phyloP scores from a whole-genome alignment of 2,113 vertebrate genomes.

The Laterallus jamaicensis region DNA sequence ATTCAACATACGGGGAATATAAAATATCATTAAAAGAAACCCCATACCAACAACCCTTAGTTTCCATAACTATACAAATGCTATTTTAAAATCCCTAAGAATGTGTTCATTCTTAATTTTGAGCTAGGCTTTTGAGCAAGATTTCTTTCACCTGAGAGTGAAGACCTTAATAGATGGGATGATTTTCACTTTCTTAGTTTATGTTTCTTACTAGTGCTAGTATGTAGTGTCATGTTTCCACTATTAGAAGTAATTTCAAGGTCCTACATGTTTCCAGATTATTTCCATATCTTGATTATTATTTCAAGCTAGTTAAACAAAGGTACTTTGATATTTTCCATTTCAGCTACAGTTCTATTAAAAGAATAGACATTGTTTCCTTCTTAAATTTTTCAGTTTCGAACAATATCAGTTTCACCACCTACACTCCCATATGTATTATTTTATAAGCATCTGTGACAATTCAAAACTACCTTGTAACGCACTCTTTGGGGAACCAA shows the following conservation, averaged over 20 bases:
- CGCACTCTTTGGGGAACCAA: not conserved
- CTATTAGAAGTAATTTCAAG: not conserved
- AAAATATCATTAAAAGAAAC: not conserved
- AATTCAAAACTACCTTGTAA: not conserved
- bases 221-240: not conserved
- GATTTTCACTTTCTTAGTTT: not conserved
- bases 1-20: not conserved
- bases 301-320: not conserved
- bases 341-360: not conserved
- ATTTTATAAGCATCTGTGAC: not conserved
- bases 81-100: not conserved
- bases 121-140: not conserved
- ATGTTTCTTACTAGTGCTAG: not conserved
- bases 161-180: not conserved
- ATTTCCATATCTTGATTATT: not conserved
- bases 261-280: not conserved
- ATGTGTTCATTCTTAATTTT: not conserved
- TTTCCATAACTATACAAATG: not conserved
- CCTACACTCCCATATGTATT: not conserved
- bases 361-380: not conserved
- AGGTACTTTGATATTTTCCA: not conserved
- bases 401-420: not conserved
- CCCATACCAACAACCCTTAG: rapidly evolving
- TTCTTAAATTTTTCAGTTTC: not conserved
- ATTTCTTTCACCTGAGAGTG: not conserved